These are phyloP conservation scores for Netelia melanura DNA, from an alignment of 2,888 invertebrate species.

Conservation along the genomic window DNA sequence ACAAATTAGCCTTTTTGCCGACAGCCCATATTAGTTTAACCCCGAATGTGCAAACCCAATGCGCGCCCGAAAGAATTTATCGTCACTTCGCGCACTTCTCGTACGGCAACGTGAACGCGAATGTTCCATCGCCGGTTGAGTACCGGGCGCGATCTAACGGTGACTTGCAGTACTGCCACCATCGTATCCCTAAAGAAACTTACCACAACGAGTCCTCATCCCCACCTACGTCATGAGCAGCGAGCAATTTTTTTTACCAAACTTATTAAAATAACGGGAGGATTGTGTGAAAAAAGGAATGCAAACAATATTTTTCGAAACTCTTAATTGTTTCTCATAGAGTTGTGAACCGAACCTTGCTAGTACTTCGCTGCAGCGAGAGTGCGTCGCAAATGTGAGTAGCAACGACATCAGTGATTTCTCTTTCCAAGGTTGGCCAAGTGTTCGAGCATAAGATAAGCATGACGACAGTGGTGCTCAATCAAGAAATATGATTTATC, in stretches of 20 bases:
- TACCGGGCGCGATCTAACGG: constrained; percentile 65
- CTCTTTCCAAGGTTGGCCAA: constrained; percentile 22
- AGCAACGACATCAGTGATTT: background rate
- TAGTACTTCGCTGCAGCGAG: no score
- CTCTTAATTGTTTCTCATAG: no score
- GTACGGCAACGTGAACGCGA: constrained; percentile 78
- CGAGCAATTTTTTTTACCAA: no score
- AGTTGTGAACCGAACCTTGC: no score
- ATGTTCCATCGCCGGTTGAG: constrained; percentile 72
- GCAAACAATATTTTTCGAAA: no score
- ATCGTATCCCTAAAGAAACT: background rate
- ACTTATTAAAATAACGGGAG: no score
- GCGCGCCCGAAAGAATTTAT: constrained; percentile 33
- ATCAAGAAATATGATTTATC: background rate
- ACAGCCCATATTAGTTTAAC: constrained; percentile 55
- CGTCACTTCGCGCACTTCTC: constrained; percentile 80
- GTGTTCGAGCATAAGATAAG: constrained; percentile 17
- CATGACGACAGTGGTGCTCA: constrained; percentile 36
- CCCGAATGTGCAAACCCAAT: constrained; percentile 47
- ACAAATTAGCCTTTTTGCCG: background rate
- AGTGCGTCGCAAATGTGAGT: no score
- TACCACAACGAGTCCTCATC: background rate
- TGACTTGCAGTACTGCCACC: constrained; percentile 64
- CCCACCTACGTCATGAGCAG: no score
- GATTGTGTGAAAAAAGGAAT: no score